phyloP scores from a whole-genome alignment of 1,140 invertebrate species.

The Aphaenogaster rudis region DNA sequence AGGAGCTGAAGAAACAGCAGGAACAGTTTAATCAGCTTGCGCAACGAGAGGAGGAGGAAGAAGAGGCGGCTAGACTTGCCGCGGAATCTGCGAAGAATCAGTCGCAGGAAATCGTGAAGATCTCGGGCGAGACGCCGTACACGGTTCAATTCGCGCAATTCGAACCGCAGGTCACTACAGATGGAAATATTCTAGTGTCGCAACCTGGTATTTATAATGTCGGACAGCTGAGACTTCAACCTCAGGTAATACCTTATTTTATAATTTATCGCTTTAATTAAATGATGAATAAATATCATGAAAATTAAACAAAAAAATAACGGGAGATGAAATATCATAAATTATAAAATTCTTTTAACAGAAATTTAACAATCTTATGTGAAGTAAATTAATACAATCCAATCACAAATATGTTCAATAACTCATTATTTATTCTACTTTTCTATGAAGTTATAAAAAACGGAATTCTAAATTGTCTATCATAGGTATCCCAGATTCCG shows the following conservation, averaged over 20 bases:
- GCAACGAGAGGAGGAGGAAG: slow-evolving; percentile 76
- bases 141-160: slow-evolving; percentile 63
- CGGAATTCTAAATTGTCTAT: neutral
- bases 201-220: slow-evolving; percentile 28
- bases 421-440: neutral
- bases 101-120: slow-evolving; percentile 47
- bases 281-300: neutral
- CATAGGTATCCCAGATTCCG: slow-evolving; percentile 21
- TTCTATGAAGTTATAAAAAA: neutral
- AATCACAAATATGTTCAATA: neutral
- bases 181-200: slow-evolving; percentile 28
- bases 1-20: slow-evolving; percentile 80
- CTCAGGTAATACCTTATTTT: slow-evolving; percentile 62
- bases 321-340: neutral
- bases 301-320: neutral
- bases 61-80: slow-evolving; percentile 53
- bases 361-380: neutral
- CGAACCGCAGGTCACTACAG: slow-evolving; percentile 69
- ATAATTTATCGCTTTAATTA: neutral
- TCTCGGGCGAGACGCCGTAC: slow-evolving; percentile 37
- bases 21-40: slow-evolving; percentile 77
- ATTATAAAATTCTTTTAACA: neutral
- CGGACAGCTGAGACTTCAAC: slow-evolving; percentile 49
- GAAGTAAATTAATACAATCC: neutral
- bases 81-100: slow-evolving; percentile 64